These are phyloP conservation scores for Aeoliscus strigatus DNA, from an alignment of 2,797 vertebrate genomes.

Conservation along the genomic window DNA sequence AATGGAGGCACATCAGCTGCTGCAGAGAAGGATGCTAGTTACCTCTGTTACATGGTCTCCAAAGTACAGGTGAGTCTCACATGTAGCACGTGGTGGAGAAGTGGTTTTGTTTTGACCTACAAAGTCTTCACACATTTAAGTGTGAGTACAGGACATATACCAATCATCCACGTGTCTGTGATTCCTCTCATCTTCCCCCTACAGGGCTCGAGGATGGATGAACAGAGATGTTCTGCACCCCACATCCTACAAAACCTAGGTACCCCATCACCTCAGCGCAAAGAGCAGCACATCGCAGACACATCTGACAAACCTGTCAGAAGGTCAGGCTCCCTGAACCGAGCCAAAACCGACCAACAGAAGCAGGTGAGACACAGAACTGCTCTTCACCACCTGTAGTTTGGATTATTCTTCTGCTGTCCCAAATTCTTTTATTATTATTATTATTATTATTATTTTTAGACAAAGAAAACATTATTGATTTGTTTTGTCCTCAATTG, in stretches of 20 bases:
- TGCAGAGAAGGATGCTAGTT: slow-evolving; percentile 44
- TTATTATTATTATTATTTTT: not conserved
- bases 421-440: not conserved
- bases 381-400: too few relatives aligned
- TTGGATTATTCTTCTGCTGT: too few relatives aligned
- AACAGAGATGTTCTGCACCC: slow-evolving; percentile 71
- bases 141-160: too few relatives aligned
- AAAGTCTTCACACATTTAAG: too few relatives aligned
- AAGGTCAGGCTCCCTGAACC: slow-evolving; percentile 52
- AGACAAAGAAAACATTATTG: too few relatives aligned
- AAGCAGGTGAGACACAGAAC: slow-evolving; percentile 34
- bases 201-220: slow-evolving; percentile 74
- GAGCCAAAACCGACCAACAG: slow-evolving; percentile 16
- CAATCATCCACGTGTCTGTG: not conserved
- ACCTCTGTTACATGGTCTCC: slow-evolving; percentile 67
- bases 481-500: not conserved
- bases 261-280: slow-evolving; percentile 33
- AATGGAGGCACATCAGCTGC: slow-evolving; percentile 46
- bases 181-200: not conserved
- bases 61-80: slow-evolving; percentile 58
- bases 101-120: too few relatives aligned
- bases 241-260: slow-evolving; percentile 42
- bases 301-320: slow-evolving; percentile 22
- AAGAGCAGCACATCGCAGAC: slow-evolving; percentile 24
- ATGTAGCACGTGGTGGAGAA: not conserved